Evolutionary conservation across 1,140 invertebrate genomes (phyloP).

Genomic region (Drosophila nigrodunni): DNA sequence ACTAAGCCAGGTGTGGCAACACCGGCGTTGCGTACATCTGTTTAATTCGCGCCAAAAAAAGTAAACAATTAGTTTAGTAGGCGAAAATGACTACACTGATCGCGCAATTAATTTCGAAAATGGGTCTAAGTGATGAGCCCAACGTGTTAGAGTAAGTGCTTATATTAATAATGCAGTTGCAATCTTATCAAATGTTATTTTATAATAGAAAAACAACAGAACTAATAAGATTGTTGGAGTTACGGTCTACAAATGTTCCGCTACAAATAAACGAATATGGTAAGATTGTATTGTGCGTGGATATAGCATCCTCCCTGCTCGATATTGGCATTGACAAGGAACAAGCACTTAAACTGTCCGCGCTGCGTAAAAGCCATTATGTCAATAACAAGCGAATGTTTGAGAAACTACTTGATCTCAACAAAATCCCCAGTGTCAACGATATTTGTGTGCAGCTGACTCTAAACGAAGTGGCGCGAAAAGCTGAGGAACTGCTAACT

Average conservation of each 20-base stretch:
- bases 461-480: conserved; percentile 77
- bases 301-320: conserved; percentile 64
- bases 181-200: not conserved
- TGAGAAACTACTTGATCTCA: conserved; percentile 84
- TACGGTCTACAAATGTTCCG: conserved; percentile 74
- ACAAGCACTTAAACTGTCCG: conserved; percentile 82
- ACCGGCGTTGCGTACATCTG: conserved; percentile 14
- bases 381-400: conserved; percentile 84
- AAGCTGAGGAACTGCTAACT: conserved; percentile 78
- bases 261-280: conserved; percentile 80
- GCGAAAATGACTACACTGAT: conserved; percentile 69
- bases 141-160: conserved; percentile 63
- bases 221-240: conserved; percentile 69
- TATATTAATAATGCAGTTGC: not conserved
- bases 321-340: conserved; percentile 79
- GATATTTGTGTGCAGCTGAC: conserved; percentile 84
- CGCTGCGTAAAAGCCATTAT: conserved; percentile 81
- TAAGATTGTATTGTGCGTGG: conserved; percentile 75
- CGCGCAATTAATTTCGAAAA: conserved; percentile 73
- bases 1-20: conserved; percentile 15
- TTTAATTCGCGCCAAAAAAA: conserved; percentile 45
- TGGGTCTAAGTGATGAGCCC: conserved; percentile 74
- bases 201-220: conserved; percentile 75
- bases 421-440: conserved; percentile 77
- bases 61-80: conserved; percentile 20